These are phyloP conservation scores for Drosophila trichaetosa DNA, from an alignment of 2,888 invertebrate species.

Conservation along the genomic window DNA sequence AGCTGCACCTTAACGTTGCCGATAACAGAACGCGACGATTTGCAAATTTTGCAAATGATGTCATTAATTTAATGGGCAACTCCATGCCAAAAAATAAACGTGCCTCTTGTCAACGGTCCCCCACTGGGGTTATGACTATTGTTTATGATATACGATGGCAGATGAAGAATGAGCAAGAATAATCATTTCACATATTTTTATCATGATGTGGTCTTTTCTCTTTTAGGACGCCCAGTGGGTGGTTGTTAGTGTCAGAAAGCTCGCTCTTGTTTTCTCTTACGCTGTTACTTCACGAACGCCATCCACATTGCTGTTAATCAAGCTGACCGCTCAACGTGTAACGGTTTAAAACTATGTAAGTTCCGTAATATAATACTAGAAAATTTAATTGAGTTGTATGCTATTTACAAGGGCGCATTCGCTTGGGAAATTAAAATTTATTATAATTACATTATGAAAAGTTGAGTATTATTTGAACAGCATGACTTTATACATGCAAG, in stretches of 20 bases:
- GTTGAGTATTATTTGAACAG: neutral
- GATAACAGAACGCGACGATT: conserved; percentile 66
- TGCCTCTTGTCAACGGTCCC: conserved; percentile 13
- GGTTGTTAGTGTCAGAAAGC: conserved; percentile 38
- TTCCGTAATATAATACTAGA: neutral
- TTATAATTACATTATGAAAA: neutral
- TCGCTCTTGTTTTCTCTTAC: conserved; percentile 60
- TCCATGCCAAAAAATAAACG: neutral
- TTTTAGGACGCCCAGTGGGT: neutral
- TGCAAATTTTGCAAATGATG: conserved; percentile 62
- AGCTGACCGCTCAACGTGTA: neutral
- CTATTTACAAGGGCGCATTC: neutral
- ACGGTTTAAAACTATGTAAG: conserved; percentile 7
- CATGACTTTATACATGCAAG: neutral
- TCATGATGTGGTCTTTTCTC: neutral
- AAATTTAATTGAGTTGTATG: neutral
- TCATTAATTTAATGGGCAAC: conserved; percentile 55
- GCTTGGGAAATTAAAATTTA: neutral
- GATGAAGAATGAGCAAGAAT: conserved; percentile 26
- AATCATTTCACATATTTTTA: conserved; percentile 21
- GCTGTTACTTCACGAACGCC: conserved; percentile 55
- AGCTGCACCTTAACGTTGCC: conserved; percentile 22
- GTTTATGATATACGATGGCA: conserved; percentile 47
- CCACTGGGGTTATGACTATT: conserved; percentile 33
- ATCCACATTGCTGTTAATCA: conserved; percentile 63